Evolutionary conservation across 2,113 vertebrate species (phyloP).

Genomic region (Tretioscincus oriximinensis): DNA sequence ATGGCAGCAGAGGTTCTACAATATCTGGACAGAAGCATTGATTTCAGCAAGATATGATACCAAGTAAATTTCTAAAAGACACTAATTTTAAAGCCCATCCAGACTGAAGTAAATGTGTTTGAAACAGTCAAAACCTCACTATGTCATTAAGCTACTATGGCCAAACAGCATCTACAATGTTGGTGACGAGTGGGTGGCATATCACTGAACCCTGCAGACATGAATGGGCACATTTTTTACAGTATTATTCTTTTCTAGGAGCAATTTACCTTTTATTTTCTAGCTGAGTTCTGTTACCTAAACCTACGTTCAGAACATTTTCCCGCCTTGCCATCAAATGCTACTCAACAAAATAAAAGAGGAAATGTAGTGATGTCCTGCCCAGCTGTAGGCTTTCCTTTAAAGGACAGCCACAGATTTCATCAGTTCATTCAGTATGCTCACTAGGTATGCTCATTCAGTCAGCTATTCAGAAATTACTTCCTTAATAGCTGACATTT

Average conservation of each 20-base stretch:
- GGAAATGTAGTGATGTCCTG: background rate
- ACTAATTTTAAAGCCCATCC: background rate
- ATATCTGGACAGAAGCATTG: background rate
- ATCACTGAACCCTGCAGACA: too few relatives aligned
- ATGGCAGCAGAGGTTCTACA: too few relatives aligned
- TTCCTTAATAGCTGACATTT: background rate
- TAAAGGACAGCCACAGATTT: background rate
- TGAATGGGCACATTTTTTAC: background rate
- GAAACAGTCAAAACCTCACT: too few relatives aligned
- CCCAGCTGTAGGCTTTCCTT: accelerated
- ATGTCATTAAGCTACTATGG: too few relatives aligned
- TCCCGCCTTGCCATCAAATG: background rate
- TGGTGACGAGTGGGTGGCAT: too few relatives aligned
- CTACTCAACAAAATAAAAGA: background rate
- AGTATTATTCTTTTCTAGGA: background rate
- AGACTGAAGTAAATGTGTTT: too few relatives aligned
- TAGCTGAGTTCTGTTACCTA: background rate
- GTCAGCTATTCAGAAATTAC: background rate
- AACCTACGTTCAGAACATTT: background rate
- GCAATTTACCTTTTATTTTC: background rate
- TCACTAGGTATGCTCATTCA: background rate
- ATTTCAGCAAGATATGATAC: background rate
- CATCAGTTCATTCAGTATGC: background rate
- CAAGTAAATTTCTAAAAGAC: background rate
- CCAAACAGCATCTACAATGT: too few relatives aligned